These are phyloP conservation scores for Antheraea assamensis DNA, from an alignment of 2,888 invertebrate species.

Conservation along the genomic window DNA sequence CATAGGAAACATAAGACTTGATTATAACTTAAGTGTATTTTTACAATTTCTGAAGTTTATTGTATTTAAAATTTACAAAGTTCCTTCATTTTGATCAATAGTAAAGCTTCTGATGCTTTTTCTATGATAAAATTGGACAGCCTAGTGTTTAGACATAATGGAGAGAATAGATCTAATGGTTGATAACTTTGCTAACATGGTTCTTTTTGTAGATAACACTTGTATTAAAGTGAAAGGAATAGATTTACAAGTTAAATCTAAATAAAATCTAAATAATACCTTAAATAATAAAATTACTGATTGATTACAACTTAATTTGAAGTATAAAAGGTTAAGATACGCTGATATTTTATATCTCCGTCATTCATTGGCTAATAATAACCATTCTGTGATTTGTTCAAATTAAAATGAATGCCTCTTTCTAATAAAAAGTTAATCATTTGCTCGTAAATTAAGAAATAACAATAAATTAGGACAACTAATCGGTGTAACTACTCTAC, in stretches of 20 bases:
- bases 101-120: neutral
- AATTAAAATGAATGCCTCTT: neutral
- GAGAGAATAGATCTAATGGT: no score
- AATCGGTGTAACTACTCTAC: neutral
- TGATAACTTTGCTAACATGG: no score
- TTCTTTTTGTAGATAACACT: no score
- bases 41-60: neutral
- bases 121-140: neutral
- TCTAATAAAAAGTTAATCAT: neutral
- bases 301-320: no score
- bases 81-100: neutral
- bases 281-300: no score
- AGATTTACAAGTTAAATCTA: no score
- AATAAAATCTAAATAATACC: no score
- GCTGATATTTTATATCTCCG: neutral
- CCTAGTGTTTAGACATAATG: neutral
- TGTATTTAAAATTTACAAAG: neutral
- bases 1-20: neutral
- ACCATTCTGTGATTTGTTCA: neutral
- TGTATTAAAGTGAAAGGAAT: no score
- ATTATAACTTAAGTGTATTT: neutral
- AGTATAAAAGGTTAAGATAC: neutral
- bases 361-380: neutral
- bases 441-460: neutral
- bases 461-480: neutral